Evolutionary conservation across 2,797 vertebrate species (phyloP).

Genomic region (Poeciliopsis infans): DNA sequence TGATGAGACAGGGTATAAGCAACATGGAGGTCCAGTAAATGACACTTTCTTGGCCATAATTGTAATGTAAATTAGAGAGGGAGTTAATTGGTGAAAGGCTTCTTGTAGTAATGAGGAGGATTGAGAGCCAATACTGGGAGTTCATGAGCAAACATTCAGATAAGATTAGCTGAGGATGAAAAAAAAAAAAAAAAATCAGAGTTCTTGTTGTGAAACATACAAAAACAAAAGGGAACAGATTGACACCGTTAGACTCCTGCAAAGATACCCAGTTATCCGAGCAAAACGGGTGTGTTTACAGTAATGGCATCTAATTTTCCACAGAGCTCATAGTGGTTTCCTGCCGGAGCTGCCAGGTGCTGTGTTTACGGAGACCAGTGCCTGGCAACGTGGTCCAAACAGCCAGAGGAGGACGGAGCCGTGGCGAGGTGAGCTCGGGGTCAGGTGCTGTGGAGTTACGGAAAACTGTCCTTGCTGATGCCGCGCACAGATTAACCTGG

Average conservation of each 20-base stretch:
- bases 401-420: slow-evolving; percentile 52
- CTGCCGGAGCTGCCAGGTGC: slow-evolving; percentile 78
- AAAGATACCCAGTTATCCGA: slow-evolving; percentile 55
- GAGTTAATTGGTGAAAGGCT: slow-evolving; percentile 74
- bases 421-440: slow-evolving; percentile 57
- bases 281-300: slow-evolving; percentile 43
- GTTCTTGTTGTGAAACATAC: slow-evolving; percentile 29
- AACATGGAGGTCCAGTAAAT: slow-evolving; percentile 73
- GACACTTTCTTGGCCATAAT: slow-evolving; percentile 73
- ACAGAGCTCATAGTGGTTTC: slow-evolving; percentile 69
- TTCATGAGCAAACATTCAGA: slow-evolving; percentile 49
- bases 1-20: slow-evolving; percentile 80
- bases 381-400: slow-evolving; percentile 79
- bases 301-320: slow-evolving; percentile 72
- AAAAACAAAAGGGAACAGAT: slow-evolving; percentile 12
- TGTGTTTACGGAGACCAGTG: slow-evolving; percentile 74
- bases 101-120: slow-evolving; percentile 58
- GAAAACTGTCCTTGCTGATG: slow-evolving; percentile 35
- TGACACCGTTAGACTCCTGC: slow-evolving; percentile 21
- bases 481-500: slow-evolving; percentile 43
- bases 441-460: slow-evolving; percentile 45
- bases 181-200: neutral
- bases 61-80: slow-evolving; percentile 72
- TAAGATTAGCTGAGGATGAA: slow-evolving; percentile 15
- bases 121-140: slow-evolving; percentile 39